A percentile compares a stretch with the other conserved stretches of the same genome.
Conservation (phyloP, 2,888 invertebrate species). For the Uropetala carovei region DNA sequence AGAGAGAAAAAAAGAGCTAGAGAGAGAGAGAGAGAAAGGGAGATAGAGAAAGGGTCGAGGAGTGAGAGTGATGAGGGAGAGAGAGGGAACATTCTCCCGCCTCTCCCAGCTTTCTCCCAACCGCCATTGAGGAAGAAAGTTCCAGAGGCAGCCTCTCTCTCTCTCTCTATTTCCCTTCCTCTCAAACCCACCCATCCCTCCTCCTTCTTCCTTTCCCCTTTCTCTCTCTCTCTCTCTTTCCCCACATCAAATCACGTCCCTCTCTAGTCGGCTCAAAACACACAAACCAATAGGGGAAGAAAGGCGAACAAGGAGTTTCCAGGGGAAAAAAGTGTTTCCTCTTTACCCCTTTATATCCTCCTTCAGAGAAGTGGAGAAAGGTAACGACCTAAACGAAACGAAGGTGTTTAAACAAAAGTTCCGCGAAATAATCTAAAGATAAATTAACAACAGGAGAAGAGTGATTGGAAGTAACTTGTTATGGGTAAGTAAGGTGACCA, state of each 20-base stretch:
- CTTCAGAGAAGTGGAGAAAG: too few relatives aligned
- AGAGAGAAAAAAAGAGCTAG: background rate
- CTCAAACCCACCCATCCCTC: background rate
- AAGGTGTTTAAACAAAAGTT: too few relatives aligned
- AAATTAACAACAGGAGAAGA: too few relatives aligned
- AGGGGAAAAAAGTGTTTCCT: background rate
- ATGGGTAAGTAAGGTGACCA: too few relatives aligned
- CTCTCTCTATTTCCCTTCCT: background rate
- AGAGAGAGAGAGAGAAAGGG: background rate
- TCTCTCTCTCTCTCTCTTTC: background rate
- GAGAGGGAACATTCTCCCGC: constrained; percentile 37
- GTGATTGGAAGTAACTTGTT: too few relatives aligned
- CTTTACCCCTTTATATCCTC: too few relatives aligned
- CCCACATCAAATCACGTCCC: background rate
- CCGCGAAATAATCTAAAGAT: too few relatives aligned
- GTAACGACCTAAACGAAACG: too few relatives aligned
- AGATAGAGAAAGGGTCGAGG: background rate
- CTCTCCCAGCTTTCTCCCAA: constrained; percentile 32
- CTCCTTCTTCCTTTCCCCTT: background rate
- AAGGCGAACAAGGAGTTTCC: background rate
- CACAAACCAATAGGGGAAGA: background rate
- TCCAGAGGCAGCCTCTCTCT: constrained; percentile 11
- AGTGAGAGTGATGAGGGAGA: background rate
- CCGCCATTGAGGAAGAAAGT: constrained; percentile 51
- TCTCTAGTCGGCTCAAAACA: background rate